Base-by-base conservation (phyloP, 2,888 invertebrate species). In the Sinelater perroti region DNA sequence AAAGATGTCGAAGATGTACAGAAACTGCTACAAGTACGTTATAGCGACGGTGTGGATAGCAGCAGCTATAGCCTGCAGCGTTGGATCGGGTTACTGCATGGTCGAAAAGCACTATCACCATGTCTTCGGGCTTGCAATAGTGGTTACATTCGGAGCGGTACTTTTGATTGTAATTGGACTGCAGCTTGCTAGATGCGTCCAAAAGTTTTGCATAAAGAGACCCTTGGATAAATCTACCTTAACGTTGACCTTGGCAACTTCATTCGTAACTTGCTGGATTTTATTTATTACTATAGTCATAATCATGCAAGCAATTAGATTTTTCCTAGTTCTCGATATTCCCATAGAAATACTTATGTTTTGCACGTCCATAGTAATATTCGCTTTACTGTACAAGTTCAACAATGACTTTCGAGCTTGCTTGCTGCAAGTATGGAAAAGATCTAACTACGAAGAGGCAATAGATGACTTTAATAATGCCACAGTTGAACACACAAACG, bases 351-450 rank as follows among this genome's bases (percentile, higher is more conserved):
- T 10, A 28, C 10, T 28, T 3, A 4, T 47, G 17, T 50, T 56
- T 18, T 46, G 40, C n/a, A 49, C 18, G 26, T 49, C 56, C 1
- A 18, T 56, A 8, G 42, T 56, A 2, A 56, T 17, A 33, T 35
- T 56, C n/a, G 3, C n/a, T 1, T 7, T 49, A 10, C 24, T 56
- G 8, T 56, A 40, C 13, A 10, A 3, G 6, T 49, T 3, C 2
- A 31, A 56, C 14, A 42, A 30, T 30, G 10, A 44, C 13, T 56
- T 56, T 36, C 40, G 42, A 35, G 21, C 24, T 4, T 42, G 26
- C n/a, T n/a, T 50, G 1, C 11, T 31, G n/a, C 49, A 42, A 50
- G 21, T 7, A 5, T 14, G 33, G 6, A 47, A 2, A n/a, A 7
- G 35, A 8, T 0, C 7, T 17, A 21, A 4, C 7, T 35, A 47